Evolutionary conservation across 1,140 invertebrate genomes (phyloP), one percentile per base, ranked within the genome.

Genomic region (Caerostris darwini): DNA sequence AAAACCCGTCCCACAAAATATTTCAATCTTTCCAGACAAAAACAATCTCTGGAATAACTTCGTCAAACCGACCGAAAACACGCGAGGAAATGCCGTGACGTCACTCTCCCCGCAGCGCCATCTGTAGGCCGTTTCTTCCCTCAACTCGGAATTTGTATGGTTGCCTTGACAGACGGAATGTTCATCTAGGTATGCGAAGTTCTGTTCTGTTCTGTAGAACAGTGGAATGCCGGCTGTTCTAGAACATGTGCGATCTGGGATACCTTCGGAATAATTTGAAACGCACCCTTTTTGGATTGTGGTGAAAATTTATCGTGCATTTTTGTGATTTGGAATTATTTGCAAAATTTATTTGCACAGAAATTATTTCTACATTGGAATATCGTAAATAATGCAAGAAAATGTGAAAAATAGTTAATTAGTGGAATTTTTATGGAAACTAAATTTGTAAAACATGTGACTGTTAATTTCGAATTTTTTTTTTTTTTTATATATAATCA

Each of bases 1-100:
- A n/a, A 34, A 34, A 34, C 34, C 7, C 59, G 59, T 10, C 59
- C 10, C 7, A 2, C 8, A 77, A 50, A 77, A 77, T 50, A 71
- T 77, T 77, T 77, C 69, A 77, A 77, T 77, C 69, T 77, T 61
- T 34, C 19, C 50, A 77, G 69, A 77, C 50, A 77, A 77, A 77
- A 77, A 77, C 69, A 77, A 77, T 77, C 69, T 77, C 19, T 8
- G 19, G 50, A 50, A 77, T 34, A 77, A 77, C 19, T 77, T 77
- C 10, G 10, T 19, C 50, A 19, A 77, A 77, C 34, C 69, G 19
- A 34, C 34, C 69, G 19, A 77, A 34, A 77, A 61, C 34, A 77
- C 69, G 50, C 69, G 69, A 19, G 69, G 50, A 67, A 17, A 12
- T 17, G 8, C 69, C 34, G 69, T 77, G 69, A 77, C 69, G 69